Base-by-base conservation (phyloP, 2,113 vertebrate species). In the Takifugu flavidus region DNA sequence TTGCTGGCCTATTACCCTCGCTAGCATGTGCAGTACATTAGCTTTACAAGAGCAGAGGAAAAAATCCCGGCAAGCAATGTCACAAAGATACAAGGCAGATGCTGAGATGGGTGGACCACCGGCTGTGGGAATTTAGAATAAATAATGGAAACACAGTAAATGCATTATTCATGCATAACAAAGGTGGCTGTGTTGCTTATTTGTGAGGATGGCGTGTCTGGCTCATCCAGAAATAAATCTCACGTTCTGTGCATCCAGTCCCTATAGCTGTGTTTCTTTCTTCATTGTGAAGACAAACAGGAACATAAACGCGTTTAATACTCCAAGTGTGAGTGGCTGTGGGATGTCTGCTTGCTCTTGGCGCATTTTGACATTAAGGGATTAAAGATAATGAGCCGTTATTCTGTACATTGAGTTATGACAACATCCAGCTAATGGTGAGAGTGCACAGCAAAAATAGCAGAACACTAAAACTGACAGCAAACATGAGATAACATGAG, bases 131-230 rank as follows among this genome's bases (percentile, higher is more conserved):
- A 75, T 65, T 28, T 14, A 13, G 25, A 62, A 81, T 71, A 47
- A 52, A 79, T 82, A 64, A 78, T 77, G 62, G 53, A 79, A 80
- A 56, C 25, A 1, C 55, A 61, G 73, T 65, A 75, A 76, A 73
- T 73, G 53, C 68, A 79, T 78, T 68, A 72, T 71, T 78, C 56
- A 80, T 13, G 80, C 66, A 82, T 59, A 55, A 71, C 43, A 43
- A 64, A 51, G 62, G 31, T 43, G 51, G 51, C 26, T 65, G 28
- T 59, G 45, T 12, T 60, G 53, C 34, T 67, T 55, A 59, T 75
- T 65, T 71, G 11, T n/a, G 47, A 49, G 64, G 49, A 31, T 62
- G 50, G 56, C 60, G 63, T 59, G 31, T 73, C 31, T 47, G 34
- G 1, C 34, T 39, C 34, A 39, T 39, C 34, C 34, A 39, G 34